phyloP scores from a whole-genome alignment of 2,888 invertebrate species.

The Coremacera marginata region DNA sequence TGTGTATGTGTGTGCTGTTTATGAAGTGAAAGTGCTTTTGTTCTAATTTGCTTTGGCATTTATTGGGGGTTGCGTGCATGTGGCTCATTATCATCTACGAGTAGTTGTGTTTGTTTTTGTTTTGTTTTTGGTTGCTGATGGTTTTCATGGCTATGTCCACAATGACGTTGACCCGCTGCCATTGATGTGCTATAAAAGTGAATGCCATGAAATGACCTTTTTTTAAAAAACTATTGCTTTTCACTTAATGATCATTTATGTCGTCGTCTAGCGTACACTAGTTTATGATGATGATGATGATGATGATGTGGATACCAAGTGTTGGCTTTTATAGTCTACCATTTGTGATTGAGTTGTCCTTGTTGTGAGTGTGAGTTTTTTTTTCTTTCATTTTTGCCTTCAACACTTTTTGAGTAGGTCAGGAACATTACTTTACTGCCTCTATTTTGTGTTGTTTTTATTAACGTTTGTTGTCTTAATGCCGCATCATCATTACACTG shows the following conservation, averaged over 20 bases:
- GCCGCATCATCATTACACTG: neutral
- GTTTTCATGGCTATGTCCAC: neutral
- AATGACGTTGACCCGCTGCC: constrained; percentile 13
- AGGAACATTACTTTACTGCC: neutral
- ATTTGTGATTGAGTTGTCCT: constrained; percentile 27
- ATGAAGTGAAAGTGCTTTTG: constrained; percentile 19
- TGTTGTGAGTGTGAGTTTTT: constrained; percentile 46
- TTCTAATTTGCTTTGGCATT: constrained; percentile 32
- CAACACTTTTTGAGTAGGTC: constrained; percentile 29
- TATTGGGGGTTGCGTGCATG: constrained; percentile 42
- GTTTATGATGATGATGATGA: neutral
- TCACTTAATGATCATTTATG: neutral
- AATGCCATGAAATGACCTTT: constrained; percentile 23
- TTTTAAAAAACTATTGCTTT: too few species aligned
- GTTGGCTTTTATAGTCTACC: neutral
- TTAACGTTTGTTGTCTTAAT: neutral
- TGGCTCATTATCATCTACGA: constrained; percentile 45
- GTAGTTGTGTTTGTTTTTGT: constrained; percentile 13
- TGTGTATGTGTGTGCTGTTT: neutral
- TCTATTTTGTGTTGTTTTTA: too few species aligned
- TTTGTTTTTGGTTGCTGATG: neutral
- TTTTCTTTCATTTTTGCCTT: neutral
- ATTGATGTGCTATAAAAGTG: neutral
- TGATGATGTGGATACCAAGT: neutral
- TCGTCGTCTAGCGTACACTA: neutral